Evolutionary conservation across 2,888 invertebrate species (phyloP).

Genomic region (Brachyopa scutellaris): DNA sequence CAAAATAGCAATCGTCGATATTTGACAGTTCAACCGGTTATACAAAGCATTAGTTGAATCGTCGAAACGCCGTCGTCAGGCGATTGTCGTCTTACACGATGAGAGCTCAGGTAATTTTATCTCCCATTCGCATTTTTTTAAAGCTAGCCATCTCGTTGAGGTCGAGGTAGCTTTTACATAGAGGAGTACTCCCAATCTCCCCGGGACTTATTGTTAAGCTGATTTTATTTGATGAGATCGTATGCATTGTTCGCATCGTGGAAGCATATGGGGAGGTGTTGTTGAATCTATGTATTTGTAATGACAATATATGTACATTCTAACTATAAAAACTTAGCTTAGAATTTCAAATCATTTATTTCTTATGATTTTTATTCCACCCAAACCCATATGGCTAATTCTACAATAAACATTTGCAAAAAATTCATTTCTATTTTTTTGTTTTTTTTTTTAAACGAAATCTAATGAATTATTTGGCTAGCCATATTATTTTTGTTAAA

Average conservation of each 20-base stretch:
- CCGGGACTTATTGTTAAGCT: too few relatives aligned
- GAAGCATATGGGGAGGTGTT: conserved; percentile 25
- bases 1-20: too few relatives aligned
- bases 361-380: conserved; percentile 35
- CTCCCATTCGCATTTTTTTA: too few relatives aligned
- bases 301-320: not conserved
- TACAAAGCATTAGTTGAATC: too few relatives aligned
- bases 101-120: too few relatives aligned
- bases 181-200: too few relatives aligned
- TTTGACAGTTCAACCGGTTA: too few relatives aligned
- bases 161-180: too few relatives aligned
- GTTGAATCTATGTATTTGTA: conserved; percentile 13
- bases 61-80: too few relatives aligned
- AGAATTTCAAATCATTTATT: conserved; percentile 39
- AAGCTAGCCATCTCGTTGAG: too few relatives aligned
- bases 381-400: conserved; percentile 5
- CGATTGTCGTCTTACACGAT: too few relatives aligned
- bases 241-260: not conserved
- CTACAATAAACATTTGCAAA: conserved; percentile 27
- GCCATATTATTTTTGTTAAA: conserved; percentile 49
- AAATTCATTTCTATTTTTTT: conserved; percentile 32
- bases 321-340: conserved; percentile 38
- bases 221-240: too few relatives aligned
- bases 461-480: conserved; percentile 50
- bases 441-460: conserved; percentile 31